Conservation (phyloP, 2,797 vertebrate species). For the Microctenopoma stevenorrisi region DNA sequence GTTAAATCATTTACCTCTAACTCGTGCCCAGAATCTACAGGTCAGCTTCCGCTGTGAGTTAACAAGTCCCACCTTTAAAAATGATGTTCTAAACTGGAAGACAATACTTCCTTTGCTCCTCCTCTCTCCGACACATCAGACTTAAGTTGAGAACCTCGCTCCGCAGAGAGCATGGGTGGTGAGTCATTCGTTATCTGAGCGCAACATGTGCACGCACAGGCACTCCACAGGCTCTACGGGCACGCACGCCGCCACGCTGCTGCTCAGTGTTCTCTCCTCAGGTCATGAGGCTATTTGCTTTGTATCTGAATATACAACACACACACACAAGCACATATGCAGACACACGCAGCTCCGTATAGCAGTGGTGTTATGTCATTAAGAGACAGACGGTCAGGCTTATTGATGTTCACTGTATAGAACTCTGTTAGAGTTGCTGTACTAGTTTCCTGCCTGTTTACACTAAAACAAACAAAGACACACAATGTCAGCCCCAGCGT, state of each 20-base stretch:
- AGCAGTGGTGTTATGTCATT: constrained; percentile 50
- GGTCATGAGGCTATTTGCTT: constrained; percentile 8
- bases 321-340: background rate
- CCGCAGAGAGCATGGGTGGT: constrained; percentile 20
- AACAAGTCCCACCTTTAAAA: background rate
- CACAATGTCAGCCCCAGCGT: too few species aligned
- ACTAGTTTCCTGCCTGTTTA: too few species aligned
- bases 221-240: background rate
- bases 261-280: constrained; percentile 30
- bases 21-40: background rate
- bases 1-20: too few species aligned
- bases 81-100: background rate
- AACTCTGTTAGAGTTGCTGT: too few species aligned
- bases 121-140: constrained; percentile 27
- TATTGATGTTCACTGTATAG: too few species aligned
- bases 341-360: constrained; percentile 8
- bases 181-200: constrained; percentile 46
- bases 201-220: background rate
- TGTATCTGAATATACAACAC: constrained; percentile 27
- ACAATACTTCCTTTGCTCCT: background rate
- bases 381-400: background rate
- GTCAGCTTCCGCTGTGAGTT: background rate
- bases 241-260: background rate
- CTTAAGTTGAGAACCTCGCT: constrained; percentile 27
- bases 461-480: too few species aligned